A percentile compares a stretch with the other conserved stretches of the same genome.
Conservation (phyloP, 2,797 vertebrate genomes). For the Micropoecilia bifurca region DNA sequence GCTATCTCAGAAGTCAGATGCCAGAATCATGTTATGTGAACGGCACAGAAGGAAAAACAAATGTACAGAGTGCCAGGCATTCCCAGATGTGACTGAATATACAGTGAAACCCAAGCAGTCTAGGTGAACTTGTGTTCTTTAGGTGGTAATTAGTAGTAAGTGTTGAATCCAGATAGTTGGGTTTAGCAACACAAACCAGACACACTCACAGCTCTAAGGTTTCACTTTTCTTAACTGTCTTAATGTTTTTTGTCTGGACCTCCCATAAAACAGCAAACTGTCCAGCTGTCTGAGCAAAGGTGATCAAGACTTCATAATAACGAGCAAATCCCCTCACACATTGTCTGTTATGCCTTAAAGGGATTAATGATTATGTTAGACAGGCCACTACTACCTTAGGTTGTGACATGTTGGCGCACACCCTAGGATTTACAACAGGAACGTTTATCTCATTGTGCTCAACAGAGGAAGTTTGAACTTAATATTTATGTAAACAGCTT, state of each 20-base stretch:
- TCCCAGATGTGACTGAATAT: neutral
- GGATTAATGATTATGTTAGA: slow-evolving; percentile 1
- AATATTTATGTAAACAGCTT: slow-evolving; percentile 9
- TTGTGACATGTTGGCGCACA: neutral
- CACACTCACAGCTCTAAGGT: neutral
- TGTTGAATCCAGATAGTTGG: neutral
- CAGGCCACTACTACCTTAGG: neutral
- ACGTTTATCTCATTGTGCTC: slow-evolving; percentile 3
- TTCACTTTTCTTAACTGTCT: slow-evolving; percentile 2
- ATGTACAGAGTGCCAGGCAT: neutral
- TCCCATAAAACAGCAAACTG: neutral
- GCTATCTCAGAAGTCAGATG: slow-evolving; percentile 12
- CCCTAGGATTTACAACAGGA: neutral
- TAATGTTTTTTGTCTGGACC: neutral
- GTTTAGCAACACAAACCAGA: neutral
- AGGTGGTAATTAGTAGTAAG: neutral
- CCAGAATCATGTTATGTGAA: neutral
- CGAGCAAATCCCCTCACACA: neutral
- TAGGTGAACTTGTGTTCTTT: neutral
- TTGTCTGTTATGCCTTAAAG: neutral
- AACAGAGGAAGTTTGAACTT: slow-evolving; percentile 7
- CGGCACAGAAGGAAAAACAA: neutral
- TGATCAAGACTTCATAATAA: neutral
- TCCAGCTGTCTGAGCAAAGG: neutral
- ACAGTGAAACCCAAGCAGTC: neutral